These are phyloP conservation scores for Dendroctonus valens DNA, from an alignment of 1,140 invertebrate genomes.

Conservation along the genomic window DNA sequence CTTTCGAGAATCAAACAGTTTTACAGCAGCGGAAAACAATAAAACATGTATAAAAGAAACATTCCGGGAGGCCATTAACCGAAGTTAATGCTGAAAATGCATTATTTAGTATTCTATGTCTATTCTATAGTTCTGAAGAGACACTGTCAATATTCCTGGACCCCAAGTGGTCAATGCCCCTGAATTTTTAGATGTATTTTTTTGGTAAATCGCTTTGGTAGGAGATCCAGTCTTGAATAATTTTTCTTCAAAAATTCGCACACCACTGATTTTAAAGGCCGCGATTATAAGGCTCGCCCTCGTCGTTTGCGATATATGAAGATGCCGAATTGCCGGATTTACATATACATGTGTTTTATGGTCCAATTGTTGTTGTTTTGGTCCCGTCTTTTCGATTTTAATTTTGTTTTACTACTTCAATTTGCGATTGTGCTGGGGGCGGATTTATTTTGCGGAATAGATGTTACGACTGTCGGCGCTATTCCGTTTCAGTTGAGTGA, in stretches of 20 bases:
- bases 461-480: too few species aligned
- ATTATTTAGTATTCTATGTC: too few species aligned
- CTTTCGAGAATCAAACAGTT: background rate
- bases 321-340: conserved; percentile 45
- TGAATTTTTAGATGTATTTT: background rate
- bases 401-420: conserved; percentile 43
- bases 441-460: background rate
- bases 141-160: too few species aligned
- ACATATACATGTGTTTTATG: conserved; percentile 52
- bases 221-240: too few species aligned
- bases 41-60: too few species aligned
- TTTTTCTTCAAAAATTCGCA: background rate
- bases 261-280: conserved; percentile 32
- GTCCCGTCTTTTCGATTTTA: conserved; percentile 42
- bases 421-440: conserved; percentile 3
- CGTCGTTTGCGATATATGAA: conserved; percentile 47
- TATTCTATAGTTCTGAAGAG: too few species aligned
- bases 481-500: too few species aligned
- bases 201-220: too few species aligned
- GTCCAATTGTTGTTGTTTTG: conserved; percentile 46
- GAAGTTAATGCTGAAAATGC: too few species aligned
- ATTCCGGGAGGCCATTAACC: too few species aligned
- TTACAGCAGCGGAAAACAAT: too few species aligned
- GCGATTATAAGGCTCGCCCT: conserved; percentile 41
- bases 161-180: background rate